A percentile compares a stretch with the other conserved stretches of the same genome.
Evolutionary conservation across 2,113 vertebrate genomes (phyloP).

Genomic region (Orycteropus afer): DNA sequence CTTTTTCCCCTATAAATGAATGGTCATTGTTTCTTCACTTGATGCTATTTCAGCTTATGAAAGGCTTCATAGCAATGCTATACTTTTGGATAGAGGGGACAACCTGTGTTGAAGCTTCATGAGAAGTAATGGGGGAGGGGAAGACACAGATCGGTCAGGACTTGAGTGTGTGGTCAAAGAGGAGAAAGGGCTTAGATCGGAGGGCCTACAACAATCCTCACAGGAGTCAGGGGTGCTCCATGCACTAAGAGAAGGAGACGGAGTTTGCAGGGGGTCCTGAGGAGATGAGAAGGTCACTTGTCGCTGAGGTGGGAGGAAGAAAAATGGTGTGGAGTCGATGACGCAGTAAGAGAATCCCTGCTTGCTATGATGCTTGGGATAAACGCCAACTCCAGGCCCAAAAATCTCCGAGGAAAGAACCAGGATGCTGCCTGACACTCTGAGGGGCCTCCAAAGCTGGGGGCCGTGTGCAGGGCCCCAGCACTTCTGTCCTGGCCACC

Average conservation of each 20-base stretch:
- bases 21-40: too few relatives aligned
- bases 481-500: background rate
- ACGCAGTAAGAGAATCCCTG: background rate
- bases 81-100: too few relatives aligned
- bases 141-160: background rate
- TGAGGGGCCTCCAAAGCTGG: background rate
- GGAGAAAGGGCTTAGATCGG: background rate
- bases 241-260: background rate
- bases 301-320: background rate
- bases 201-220: background rate
- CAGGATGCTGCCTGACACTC: background rate
- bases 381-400: background rate
- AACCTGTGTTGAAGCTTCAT: background rate
- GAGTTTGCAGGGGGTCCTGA: background rate
- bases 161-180: background rate
- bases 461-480: background rate
- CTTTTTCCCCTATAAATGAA: too few relatives aligned
- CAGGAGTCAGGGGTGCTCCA: background rate
- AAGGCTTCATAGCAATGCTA: too few relatives aligned
- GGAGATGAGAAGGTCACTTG: background rate
- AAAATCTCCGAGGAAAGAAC: background rate
- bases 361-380: background rate
- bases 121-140: background rate
- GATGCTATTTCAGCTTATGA: too few relatives aligned
- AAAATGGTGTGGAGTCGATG: accelerated